Base-by-base conservation (phyloP, 2,113 vertebrate genomes). In the Stercorarius parasiticus region DNA sequence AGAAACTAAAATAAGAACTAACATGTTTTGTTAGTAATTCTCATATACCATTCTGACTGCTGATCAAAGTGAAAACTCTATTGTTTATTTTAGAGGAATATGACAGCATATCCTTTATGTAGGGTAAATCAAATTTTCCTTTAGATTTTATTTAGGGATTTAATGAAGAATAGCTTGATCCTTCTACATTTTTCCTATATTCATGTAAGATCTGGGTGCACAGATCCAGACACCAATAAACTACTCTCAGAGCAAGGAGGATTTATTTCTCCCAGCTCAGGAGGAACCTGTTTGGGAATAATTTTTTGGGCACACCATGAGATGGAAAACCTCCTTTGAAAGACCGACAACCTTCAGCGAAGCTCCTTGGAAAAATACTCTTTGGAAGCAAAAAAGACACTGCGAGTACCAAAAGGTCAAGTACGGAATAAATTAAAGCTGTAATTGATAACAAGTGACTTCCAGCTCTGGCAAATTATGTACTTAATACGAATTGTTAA, bases 381-480 rank as follows among this genome's bases (percentile, higher is more conserved):
- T 86, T 43, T 36, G 53, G 53, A 83, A 91, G 74, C 40, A 53
- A 91, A 59, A 73, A 64, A 72, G 43, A 65, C 61, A 66, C 61
- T 66, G 52, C 1, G 21, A 91, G 32, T 53, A 91, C 66, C 6
- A 2, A 81, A 93, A 95, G 74, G 90, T 91, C 89, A 97, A 91
- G 76, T 58, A 90, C 53, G 66, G 43, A 94, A 58, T 90, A 85
- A 90, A 94, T 94, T 76, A 76, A 74, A 53, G 94, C 83, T 58
- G 27, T 95, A 95, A 96, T 70, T 85, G 88, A 55, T 72, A 73
- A 91, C 21, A 55, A 93, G 52, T 15, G 3, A 92, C 80, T 84
- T 95, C 62, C 94, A 89, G 73, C 27, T 95, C 93, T 84, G 73
- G 77, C 65, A 95, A 96, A 93, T 89, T 65, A 91, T 61, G 70